These are phyloP conservation scores for Stichopus horrens DNA, from an alignment of 53 echinoderm and acorn worm genomes.

Conservation along the genomic window DNA sequence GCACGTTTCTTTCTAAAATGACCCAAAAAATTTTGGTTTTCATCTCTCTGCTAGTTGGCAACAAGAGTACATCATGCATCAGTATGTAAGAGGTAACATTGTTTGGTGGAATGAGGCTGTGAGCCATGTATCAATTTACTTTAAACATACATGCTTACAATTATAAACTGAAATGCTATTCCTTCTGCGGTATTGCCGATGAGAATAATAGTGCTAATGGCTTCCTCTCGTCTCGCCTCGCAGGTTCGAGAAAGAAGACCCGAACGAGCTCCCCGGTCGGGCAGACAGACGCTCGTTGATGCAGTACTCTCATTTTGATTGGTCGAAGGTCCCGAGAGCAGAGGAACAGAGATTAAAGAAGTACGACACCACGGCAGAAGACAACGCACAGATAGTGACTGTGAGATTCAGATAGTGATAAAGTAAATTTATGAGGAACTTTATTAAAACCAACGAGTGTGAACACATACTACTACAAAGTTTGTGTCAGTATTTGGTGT, in stretches of 20 bases:
- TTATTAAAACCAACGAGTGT: background rate
- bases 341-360: constrained; percentile 71
- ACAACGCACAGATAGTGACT: constrained; percentile 77
- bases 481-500: too few species aligned
- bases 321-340: constrained; percentile 80
- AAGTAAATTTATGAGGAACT: background rate
- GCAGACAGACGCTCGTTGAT: constrained; percentile 70
- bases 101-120: too few species aligned
- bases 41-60: too few species aligned
- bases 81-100: too few species aligned
- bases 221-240: background rate
- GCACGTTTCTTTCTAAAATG: too few species aligned
- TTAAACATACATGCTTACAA: too few species aligned
- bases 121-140: too few species aligned
- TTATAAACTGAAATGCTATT: too few species aligned
- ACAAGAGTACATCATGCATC: too few species aligned
- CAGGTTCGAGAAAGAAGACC: constrained; percentile 5
- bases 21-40: too few species aligned
- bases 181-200: too few species aligned
- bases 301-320: constrained; percentile 94
- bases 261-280: constrained; percentile 56
- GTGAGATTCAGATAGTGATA: constrained; percentile 74
- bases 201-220: background rate
- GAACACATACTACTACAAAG: too few species aligned
- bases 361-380: background rate